Evolutionary conservation across 2,113 vertebrate genomes (phyloP), one percentile per base, ranked within the genome.

Genomic region (Sterrhoptilus dennistouni): DNA sequence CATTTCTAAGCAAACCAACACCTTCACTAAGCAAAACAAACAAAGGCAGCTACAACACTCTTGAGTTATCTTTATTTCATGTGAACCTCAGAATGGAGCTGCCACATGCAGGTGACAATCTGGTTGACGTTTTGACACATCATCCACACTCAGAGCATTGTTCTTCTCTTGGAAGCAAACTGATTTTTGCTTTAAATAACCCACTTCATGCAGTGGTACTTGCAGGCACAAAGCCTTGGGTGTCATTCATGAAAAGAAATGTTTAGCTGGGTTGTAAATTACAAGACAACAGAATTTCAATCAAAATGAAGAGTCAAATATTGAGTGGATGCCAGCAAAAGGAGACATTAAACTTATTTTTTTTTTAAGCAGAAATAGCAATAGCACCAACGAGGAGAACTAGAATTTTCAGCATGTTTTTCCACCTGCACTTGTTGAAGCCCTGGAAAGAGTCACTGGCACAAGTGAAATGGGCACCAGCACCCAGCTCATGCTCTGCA

Each of bases 111-210:
- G 78, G 87, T 94, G 87, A 87, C 90, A 89, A 63, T 52, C 8
- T 59, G 47, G 36, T 33, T 94, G 89, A 82, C 33, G 29, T 88
- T 90, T 80, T 92, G 84, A 97, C 95, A 94, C 29, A 22, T 89
- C 50, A 70, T 66, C 82, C 74, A 61, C 79, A 90, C 83, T 83
- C 70, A 50, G 66, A 93, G 50, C 63, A 83, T 85, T 96, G 90
- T 91, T 83, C 93, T 79, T 42, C 68, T 38, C 84, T 59, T 45
- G 74, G 78, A 87, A 93, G 70, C 74, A 91, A 94, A 88, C 6
- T 83, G 85, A 80, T 90, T 95, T 77, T 54, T 66, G 60, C 88
- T 93, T 93, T 86, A 88, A 96, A 95, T 91, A 91, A 44, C 63
- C 45, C 54, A 57, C 61, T 85, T 65, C 76, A 49, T 15, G 45